A percentile compares a stretch with the other conserved stretches of the same genome.
Evolutionary conservation across 2,797 vertebrate species (phyloP).

Genomic region (Coreius guichenoti): DNA sequence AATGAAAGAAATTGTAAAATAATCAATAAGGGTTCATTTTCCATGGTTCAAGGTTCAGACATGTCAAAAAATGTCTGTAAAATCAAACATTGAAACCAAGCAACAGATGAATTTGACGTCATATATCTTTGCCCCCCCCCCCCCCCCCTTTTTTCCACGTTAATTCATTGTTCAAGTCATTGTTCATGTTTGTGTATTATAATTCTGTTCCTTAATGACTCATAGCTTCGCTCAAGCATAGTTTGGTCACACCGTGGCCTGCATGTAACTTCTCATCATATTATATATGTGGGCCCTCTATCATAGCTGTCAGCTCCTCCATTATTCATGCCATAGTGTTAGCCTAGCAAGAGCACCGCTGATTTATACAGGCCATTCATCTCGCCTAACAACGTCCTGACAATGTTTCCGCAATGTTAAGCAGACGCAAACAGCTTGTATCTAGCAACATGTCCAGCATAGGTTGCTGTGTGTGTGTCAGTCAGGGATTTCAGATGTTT

Average conservation of each 20-base stretch:
- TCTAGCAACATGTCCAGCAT: background rate
- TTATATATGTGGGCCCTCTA: conserved; percentile 48
- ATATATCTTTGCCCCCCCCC: background rate
- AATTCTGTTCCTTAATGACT: conserved; percentile 22
- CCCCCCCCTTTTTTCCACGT: background rate
- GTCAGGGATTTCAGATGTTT: conserved; percentile 33
- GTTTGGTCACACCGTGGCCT: conserved; percentile 4
- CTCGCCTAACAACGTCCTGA: conserved; percentile 48
- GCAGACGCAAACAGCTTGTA: conserved; percentile 44
- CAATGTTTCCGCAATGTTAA: conserved; percentile 50
- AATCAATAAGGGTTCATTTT: conserved; percentile 29
- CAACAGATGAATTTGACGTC: background rate
- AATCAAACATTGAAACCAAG: background rate
- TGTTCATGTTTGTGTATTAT: conserved; percentile 13
- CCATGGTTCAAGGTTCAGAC: background rate
- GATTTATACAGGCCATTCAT: conserved; percentile 51
- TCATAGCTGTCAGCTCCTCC: conserved; percentile 48
- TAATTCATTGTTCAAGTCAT: background rate
- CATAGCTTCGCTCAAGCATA: background rate
- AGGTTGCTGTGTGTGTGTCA: background rate
- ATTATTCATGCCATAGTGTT: conserved; percentile 59
- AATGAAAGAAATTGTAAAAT: conserved; percentile 12
- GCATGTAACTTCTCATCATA: conserved; percentile 27
- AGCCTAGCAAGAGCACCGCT: conserved; percentile 46
- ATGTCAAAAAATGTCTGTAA: background rate